Evolutionary conservation across 1,140 invertebrate species (phyloP).

Genomic region (Scylla paramamosain): DNA sequence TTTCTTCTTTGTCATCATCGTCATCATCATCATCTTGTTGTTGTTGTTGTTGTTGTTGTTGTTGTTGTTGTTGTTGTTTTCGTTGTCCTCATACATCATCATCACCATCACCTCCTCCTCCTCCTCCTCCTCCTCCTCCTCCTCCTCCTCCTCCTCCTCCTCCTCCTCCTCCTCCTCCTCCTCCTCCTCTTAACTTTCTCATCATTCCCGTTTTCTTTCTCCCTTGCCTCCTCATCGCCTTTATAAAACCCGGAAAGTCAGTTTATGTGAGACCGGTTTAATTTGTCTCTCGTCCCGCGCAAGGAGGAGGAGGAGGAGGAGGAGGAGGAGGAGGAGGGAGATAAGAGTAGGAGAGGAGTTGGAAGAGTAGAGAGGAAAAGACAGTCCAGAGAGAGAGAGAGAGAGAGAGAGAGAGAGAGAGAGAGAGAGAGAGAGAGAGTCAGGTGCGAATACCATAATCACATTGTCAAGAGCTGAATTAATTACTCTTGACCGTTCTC

Average conservation of each 20-base stretch:
- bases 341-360: neutral
- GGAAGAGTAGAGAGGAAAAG: too few relatives aligned
- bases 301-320: slow-evolving; percentile 15
- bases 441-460: neutral
- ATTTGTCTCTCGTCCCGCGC: neutral
- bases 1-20: neutral
- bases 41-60: neutral
- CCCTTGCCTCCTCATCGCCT: neutral
- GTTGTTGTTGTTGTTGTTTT: neutral
- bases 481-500: neutral
- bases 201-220: slow-evolving; percentile 9
- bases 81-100: too few relatives aligned
- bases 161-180: neutral
- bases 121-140: neutral
- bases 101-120: too few relatives aligned
- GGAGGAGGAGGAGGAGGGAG: too few relatives aligned
- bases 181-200: neutral
- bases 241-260: too few relatives aligned
- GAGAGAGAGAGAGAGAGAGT: neutral
- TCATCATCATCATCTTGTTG: neutral
- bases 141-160: neutral
- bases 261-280: too few relatives aligned
- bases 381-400: too few relatives aligned
- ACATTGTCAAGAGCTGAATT: neutral
- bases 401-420: neutral